phyloP scores from a whole-genome alignment of 2,113 vertebrate genomes.

The Phoenicopterus ruber region DNA sequence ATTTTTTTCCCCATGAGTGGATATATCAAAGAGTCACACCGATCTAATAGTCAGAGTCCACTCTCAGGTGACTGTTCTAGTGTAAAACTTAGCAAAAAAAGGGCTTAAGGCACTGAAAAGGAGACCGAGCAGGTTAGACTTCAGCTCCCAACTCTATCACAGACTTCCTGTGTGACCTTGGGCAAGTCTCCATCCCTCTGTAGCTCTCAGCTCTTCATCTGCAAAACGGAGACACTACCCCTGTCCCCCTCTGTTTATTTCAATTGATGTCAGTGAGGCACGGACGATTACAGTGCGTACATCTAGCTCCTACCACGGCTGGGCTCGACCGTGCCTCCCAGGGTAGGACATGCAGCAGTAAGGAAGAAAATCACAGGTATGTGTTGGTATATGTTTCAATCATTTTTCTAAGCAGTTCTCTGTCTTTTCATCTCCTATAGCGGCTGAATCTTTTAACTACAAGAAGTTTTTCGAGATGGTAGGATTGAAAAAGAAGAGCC shows the following conservation, averaged over 20 bases:
- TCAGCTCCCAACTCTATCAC: background rate
- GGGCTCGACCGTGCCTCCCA: background rate
- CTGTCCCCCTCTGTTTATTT: background rate
- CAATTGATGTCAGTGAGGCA: background rate
- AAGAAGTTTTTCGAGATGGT: slow-evolving; percentile 93
- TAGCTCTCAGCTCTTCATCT: background rate
- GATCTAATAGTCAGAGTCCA: background rate
- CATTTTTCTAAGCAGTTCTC: background rate
- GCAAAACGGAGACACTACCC: background rate
- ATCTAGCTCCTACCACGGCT: background rate
- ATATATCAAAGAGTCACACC: background rate
- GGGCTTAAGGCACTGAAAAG: background rate
- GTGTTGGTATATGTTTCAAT: background rate
- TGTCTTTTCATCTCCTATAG: slow-evolving; percentile 21
- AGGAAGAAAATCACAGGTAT: background rate
- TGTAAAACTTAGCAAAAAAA: background rate
- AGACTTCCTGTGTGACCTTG: slow-evolving; percentile 61
- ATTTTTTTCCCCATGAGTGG: background rate
- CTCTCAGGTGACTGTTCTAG: background rate
- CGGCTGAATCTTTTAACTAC: slow-evolving; percentile 86
- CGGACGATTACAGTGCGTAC: rapidly evolving
- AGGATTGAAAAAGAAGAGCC: slow-evolving; percentile 87
- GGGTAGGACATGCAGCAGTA: background rate
- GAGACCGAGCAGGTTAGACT: background rate
- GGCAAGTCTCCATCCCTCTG: background rate